Conservation (phyloP, 2,888 invertebrate genomes). For the Eupithecia subumbrata region DNA sequence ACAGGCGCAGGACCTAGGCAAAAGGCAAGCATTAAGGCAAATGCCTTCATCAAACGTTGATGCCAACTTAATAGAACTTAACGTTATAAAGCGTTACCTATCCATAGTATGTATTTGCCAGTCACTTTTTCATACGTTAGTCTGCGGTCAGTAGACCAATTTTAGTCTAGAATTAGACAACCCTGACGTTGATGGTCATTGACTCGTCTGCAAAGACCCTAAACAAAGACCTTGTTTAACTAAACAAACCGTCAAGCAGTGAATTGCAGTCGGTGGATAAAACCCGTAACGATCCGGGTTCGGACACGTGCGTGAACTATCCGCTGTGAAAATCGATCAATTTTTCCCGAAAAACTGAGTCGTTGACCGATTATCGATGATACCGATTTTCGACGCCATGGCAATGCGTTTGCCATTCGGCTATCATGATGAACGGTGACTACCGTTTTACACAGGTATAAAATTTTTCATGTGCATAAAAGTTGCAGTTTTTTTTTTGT, state of each 20-base stretch:
- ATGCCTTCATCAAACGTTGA: neutral
- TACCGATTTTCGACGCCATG: constrained; percentile 67
- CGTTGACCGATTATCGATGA: constrained; percentile 75
- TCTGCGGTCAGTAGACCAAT: neutral
- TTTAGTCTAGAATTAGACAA: neutral
- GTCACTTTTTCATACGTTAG: neutral
- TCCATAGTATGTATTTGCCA: neutral
- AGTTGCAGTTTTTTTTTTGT: neutral
- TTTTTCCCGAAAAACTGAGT: constrained; percentile 72
- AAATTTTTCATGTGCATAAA: neutral
- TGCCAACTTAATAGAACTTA: neutral
- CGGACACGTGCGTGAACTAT: constrained; percentile 80
- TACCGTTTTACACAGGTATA: neutral
- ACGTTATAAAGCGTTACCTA: neutral
- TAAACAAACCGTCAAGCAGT: constrained; percentile 58
- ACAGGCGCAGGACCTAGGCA: too few species aligned
- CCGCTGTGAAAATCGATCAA: constrained; percentile 81
- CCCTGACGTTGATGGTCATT: neutral
- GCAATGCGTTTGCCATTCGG: constrained; percentile 73
- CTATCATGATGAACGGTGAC: neutral
- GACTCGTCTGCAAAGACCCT: constrained; percentile 5
- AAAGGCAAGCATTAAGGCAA: too few species aligned
- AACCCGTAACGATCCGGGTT: constrained; percentile 58
- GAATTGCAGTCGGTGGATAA: constrained; percentile 66
- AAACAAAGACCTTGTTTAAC: constrained; percentile 43